Evolutionary conservation across 2,797 vertebrate species (phyloP).

Genomic region (Pterois miles): DNA sequence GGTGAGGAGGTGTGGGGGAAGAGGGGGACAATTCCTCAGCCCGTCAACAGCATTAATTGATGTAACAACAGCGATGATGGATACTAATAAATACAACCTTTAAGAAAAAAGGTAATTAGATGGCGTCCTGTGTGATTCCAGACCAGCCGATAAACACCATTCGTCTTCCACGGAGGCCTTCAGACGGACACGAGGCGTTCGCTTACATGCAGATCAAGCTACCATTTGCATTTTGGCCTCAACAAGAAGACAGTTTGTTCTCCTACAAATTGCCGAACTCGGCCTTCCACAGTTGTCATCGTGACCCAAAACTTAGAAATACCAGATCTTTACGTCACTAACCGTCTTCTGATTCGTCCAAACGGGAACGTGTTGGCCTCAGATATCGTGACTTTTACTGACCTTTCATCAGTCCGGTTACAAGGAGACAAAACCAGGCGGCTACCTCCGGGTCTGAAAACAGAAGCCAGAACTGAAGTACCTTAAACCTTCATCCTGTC

Average conservation of each 20-base stretch:
- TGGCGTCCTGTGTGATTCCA: conserved; percentile 53
- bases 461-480: too few species aligned
- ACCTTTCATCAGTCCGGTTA: too few species aligned
- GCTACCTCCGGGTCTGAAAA: too few species aligned
- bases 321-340: neutral
- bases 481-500: too few species aligned
- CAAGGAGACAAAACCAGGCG: too few species aligned
- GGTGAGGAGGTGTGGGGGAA: conserved; percentile 81
- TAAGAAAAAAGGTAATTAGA: conserved; percentile 78
- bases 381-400: too few species aligned
- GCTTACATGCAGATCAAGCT: conserved; percentile 40
- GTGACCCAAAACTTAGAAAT: neutral
- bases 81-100: conserved; percentile 93
- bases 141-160: conserved; percentile 63
- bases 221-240: conserved; percentile 48
- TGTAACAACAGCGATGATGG: conserved; percentile 93
- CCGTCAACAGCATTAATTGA: conserved; percentile 95
- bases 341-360: neutral
- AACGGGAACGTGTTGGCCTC: too few species aligned
- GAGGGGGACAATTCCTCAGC: conserved; percentile 86
- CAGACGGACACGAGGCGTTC: neutral
- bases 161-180: conserved; percentile 54
- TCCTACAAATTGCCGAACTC: neutral
- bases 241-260: neutral
- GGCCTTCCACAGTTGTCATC: neutral